Conservation (phyloP, 2,888 invertebrate species). For the Hydroisotoma schaefferi region DNA sequence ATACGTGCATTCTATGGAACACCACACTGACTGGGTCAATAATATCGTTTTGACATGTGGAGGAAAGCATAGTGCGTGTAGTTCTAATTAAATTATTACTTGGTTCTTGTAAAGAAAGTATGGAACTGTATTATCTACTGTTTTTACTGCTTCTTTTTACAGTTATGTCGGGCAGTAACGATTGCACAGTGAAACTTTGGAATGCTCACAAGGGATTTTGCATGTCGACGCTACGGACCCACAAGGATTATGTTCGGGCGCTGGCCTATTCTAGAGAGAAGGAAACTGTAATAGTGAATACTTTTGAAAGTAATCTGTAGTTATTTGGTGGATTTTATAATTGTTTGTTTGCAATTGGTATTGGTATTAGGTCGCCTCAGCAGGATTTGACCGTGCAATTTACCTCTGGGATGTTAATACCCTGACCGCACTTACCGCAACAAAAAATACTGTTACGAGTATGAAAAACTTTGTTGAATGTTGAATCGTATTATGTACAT, state of each 20-base stretch:
- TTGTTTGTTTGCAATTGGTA: too few relatives aligned
- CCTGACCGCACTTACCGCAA: slow-evolving; percentile 92
- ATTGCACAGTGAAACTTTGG: slow-evolving; percentile 99
- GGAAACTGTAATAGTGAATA: slow-evolving; percentile 62
- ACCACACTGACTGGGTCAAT: slow-evolving; percentile 99
- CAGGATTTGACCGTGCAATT: slow-evolving; percentile 92
- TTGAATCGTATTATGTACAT: too few relatives aligned
- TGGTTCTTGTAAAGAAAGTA: neutral
- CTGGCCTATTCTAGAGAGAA: slow-evolving; percentile 95
- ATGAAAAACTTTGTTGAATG: too few relatives aligned
- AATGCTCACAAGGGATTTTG: slow-evolving; percentile 99
- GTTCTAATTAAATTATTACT: too few relatives aligned
- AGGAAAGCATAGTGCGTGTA: slow-evolving; percentile 74
- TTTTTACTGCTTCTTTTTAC: slow-evolving; percentile 49
- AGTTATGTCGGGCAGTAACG: slow-evolving; percentile 98
- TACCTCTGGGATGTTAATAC: slow-evolving; percentile 99
- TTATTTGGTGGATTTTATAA: too few relatives aligned
- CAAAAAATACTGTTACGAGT: slow-evolving; percentile 98
- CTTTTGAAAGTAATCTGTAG: slow-evolving; percentile 14
- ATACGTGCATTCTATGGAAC: slow-evolving; percentile 96
- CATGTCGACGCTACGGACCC: slow-evolving; percentile 96
- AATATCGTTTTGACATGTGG: slow-evolving; percentile 97
- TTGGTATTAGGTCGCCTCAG: slow-evolving; percentile 75
- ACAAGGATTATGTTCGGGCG: slow-evolving; percentile 97
- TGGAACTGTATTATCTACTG: neutral